phyloP scores from a whole-genome alignment of 2,113 vertebrate genomes.

The Rallus limicola region DNA sequence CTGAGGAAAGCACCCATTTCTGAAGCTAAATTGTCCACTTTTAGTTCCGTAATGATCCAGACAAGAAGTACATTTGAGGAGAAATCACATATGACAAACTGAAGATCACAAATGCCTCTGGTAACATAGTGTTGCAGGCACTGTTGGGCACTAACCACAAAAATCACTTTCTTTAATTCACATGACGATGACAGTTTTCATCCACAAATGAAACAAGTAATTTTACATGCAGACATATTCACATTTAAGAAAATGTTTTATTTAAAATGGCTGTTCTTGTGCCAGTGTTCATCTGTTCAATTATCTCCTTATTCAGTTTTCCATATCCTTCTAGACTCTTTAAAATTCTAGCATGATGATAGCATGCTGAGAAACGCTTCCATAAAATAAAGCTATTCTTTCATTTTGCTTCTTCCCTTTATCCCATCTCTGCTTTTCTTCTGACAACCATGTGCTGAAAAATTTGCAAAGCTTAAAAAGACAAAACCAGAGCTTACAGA shows the following conservation, averaged over 20 bases:
- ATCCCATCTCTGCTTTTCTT: background rate
- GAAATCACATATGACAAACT: background rate
- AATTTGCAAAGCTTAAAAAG: background rate
- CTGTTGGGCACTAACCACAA: slow-evolving; percentile 6
- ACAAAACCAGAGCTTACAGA: background rate
- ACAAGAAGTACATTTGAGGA: background rate
- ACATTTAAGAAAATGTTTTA: slow-evolving; percentile 27
- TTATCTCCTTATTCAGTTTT: background rate
- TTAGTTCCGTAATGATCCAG: slow-evolving; percentile 18
- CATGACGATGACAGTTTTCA: background rate
- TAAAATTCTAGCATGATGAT: background rate
- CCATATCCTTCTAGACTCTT: background rate
- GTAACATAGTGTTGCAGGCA: background rate
- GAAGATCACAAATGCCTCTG: background rate
- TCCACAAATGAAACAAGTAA: slow-evolving; percentile 2
- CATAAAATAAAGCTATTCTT: background rate
- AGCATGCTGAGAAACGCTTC: background rate
- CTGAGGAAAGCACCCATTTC: slow-evolving; percentile 2
- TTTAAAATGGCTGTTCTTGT: background rate
- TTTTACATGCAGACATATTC: slow-evolving; percentile 3
- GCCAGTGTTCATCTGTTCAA: slow-evolving; percentile 29
- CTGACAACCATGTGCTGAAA: background rate
- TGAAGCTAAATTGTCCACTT: background rate
- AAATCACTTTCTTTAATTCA: slow-evolving; percentile 28
- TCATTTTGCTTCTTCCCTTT: background rate